A percentile compares a stretch with the other conserved stretches of the same genome.
These are phyloP conservation scores for Valencia hispanica DNA, from an alignment of 2,797 vertebrate genomes.

Conservation along the genomic window DNA sequence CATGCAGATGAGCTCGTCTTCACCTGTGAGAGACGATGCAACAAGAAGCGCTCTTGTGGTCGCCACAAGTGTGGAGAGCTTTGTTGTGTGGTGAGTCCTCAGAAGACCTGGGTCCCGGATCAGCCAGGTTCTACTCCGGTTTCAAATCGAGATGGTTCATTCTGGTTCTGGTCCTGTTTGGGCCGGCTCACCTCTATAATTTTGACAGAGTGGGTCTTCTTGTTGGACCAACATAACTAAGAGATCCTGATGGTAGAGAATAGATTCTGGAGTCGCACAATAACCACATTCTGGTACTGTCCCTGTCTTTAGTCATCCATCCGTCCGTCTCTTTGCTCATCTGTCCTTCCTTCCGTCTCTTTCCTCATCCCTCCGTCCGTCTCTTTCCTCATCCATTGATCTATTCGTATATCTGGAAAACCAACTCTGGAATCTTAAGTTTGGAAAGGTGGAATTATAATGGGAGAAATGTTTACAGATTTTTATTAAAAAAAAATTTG, in stretches of 20 bases:
- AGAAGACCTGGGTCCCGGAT: background rate
- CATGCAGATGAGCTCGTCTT: slow-evolving; percentile 87
- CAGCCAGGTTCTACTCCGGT: background rate
- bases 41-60: slow-evolving; percentile 94
- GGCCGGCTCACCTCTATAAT: background rate
- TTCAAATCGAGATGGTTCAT: background rate
- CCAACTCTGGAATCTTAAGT: background rate
- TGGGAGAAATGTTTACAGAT: background rate
- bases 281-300: too few relatives aligned
- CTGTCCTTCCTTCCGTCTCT: background rate
- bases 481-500: too few relatives aligned
- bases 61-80: slow-evolving; percentile 96
- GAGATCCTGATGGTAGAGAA: too few relatives aligned
- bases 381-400: background rate
- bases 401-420: background rate
- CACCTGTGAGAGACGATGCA: slow-evolving; percentile 94
- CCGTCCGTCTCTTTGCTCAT: background rate
- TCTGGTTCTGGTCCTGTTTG: background rate
- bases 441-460: background rate
- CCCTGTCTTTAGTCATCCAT: background rate
- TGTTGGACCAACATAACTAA: background rate
- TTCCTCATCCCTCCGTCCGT: background rate
- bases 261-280: too few relatives aligned
- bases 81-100: slow-evolving; percentile 92
- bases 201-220: background rate